phyloP scores from a whole-genome alignment of 2,797 vertebrate species.

The Sebastes iracundus region DNA sequence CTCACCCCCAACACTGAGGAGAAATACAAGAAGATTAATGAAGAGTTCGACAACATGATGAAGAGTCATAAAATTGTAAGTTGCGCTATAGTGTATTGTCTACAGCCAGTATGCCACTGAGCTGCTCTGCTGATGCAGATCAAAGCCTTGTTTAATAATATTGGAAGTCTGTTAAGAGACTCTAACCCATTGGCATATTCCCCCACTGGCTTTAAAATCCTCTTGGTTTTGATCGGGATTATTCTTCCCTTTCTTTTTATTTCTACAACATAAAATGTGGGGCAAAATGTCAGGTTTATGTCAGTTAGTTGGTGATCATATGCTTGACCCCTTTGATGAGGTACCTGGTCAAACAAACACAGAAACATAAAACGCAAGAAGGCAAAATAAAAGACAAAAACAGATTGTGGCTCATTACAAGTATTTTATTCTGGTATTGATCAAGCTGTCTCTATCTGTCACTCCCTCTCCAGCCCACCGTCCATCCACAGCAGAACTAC shows the following conservation, averaged over 20 bases:
- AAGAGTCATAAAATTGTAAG: constrained; percentile 95
- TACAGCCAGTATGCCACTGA: neutral
- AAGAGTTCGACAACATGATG: constrained; percentile 99
- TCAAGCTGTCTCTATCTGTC: neutral
- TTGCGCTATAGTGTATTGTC: neutral
- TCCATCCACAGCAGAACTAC: constrained; percentile 89
- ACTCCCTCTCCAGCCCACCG: constrained; percentile 81
- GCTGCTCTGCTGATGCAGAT: neutral
- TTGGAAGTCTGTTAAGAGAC: neutral
- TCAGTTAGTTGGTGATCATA: neutral
- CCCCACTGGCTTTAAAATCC: neutral
- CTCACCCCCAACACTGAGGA: constrained; percentile 96
- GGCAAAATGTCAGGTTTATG: neutral
- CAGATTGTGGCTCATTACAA: neutral
- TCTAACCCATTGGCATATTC: neutral
- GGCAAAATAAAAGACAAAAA: neutral
- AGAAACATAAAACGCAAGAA: neutral
- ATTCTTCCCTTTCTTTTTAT: neutral
- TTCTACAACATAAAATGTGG: neutral
- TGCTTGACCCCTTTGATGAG: neutral
- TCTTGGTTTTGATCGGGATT: neutral
- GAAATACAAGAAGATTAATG: constrained; percentile 99
- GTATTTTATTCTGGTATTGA: neutral
- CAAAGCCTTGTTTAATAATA: neutral
- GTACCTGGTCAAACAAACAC: neutral